Evolutionary conservation across 2,797 vertebrate species (phyloP).

Genomic region (Phalloptychus januarius): DNA sequence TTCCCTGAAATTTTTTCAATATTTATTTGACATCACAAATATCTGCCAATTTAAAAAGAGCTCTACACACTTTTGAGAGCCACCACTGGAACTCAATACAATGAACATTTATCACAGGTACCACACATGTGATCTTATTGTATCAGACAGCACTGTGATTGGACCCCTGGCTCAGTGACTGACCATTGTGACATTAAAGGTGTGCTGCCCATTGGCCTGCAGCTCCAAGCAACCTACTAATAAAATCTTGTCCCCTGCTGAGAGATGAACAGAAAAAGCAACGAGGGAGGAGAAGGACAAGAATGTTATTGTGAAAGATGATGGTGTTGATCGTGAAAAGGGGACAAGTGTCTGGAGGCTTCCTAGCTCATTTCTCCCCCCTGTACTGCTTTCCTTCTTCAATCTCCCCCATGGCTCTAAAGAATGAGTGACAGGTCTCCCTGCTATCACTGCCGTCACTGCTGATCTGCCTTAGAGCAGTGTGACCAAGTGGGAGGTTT

Average conservation of each 20-base stretch:
- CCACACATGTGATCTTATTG: conserved; percentile 45
- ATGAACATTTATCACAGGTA: conserved; percentile 11
- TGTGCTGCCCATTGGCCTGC: conserved; percentile 70
- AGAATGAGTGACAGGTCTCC: conserved; percentile 76
- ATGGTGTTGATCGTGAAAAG: conserved; percentile 69
- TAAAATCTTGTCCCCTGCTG: conserved; percentile 76
- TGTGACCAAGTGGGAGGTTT: conserved; percentile 58
- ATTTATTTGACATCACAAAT: background rate
- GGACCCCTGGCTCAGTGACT: conserved; percentile 68
- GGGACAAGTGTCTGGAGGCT: conserved; percentile 72
- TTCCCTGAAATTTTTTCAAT: background rate
- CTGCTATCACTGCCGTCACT: conserved; percentile 64
- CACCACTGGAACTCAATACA: conserved; percentile 8
- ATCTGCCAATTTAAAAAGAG: background rate
- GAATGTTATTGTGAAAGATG: conserved; percentile 64
- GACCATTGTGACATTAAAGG: conserved; percentile 82
- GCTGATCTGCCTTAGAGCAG: conserved; percentile 69
- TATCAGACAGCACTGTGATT: conserved; percentile 40
- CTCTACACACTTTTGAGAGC: background rate
- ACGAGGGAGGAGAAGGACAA: conserved; percentile 46
- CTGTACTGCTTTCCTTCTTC: conserved; percentile 39
- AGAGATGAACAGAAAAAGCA: conserved; percentile 55
- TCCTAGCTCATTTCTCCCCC: conserved; percentile 51
- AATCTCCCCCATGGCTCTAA: conserved; percentile 58
- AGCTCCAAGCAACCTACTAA: conserved; percentile 75